Conservation (phyloP, 2,797 vertebrate species). For the Helostoma temminkii region DNA sequence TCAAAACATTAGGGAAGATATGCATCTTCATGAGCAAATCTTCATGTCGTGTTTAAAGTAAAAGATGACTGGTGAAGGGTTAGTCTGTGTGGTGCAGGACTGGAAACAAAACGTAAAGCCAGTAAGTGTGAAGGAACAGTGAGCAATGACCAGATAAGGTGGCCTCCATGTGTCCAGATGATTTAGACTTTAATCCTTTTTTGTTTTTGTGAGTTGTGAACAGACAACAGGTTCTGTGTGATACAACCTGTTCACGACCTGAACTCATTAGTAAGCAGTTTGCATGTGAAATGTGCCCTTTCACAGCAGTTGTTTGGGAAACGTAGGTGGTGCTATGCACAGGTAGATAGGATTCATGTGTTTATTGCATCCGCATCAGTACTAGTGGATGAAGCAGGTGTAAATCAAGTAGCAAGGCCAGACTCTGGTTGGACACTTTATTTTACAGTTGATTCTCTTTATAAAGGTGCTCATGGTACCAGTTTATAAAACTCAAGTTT, state of each 20-base stretch:
- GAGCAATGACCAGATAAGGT: slow-evolving; percentile 23
- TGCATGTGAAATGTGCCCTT: not conserved
- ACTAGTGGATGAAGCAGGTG: slow-evolving; percentile 11
- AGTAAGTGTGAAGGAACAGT: not conserved
- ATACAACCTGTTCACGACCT: not conserved
- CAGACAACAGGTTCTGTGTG: slow-evolving; percentile 2
- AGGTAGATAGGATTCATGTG: not conserved
- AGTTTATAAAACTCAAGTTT: not conserved
- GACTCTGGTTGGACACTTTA: no score
- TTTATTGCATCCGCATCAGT: not conserved
- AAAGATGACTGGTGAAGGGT: no score
- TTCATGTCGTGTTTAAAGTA: not conserved
- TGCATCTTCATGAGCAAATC: not conserved
- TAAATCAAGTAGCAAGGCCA: slow-evolving; percentile 17
- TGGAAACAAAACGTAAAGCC: no score
- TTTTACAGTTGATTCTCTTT: no score
- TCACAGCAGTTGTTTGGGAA: not conserved
- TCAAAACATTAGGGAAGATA: no score
- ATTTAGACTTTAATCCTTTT: slow-evolving; percentile 56
- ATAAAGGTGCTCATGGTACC: not conserved
- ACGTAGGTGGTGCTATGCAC: not conserved
- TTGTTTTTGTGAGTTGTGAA: slow-evolving; percentile 34
- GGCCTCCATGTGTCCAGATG: slow-evolving; percentile 4
- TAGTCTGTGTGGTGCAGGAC: no score
- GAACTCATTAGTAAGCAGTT: no score